A percentile compares a stretch with the other conserved stretches of the same genome.
phyloP scores from a whole-genome alignment of 1,140 invertebrate species.

The Lordiphosa clarofinis region DNA sequence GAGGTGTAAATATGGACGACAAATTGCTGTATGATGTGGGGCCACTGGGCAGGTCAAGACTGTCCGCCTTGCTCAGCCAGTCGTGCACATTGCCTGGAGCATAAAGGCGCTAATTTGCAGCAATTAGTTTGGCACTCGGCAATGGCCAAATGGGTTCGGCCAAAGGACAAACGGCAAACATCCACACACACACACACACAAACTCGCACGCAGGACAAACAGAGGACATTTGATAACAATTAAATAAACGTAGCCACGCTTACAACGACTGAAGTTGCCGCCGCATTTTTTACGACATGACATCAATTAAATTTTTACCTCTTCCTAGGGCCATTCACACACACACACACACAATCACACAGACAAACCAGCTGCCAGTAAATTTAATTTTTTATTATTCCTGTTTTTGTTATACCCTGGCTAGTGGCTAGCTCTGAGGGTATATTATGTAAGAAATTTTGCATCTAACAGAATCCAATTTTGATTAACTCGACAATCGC shows the following conservation, averaged over 20 bases:
- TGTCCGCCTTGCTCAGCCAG: constrained; percentile 25
- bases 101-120: constrained; percentile 75
- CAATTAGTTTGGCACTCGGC: constrained; percentile 59
- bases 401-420: constrained; percentile 3
- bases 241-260: constrained; percentile 40
- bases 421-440: too few relatives aligned
- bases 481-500: too few relatives aligned
- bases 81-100: constrained; percentile 35
- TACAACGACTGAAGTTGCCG: constrained; percentile 33
- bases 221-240: constrained; percentile 65
- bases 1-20: constrained; percentile 24
- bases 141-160: constrained; percentile 13
- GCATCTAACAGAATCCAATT: too few relatives aligned
- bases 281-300: constrained; percentile 63
- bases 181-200: constrained; percentile 16
- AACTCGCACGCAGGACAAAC: constrained; percentile 10
- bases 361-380: constrained; percentile 26
- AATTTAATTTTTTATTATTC: constrained; percentile 37
- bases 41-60: background rate
- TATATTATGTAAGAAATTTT: too few relatives aligned
- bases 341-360: constrained; percentile 13
- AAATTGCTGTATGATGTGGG: constrained; percentile 34
- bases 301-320: constrained; percentile 74
- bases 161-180: constrained; percentile 29
- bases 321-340: constrained; percentile 8